Conservation (phyloP, 2,113 vertebrate species). For the Nesogale talazaci region DNA sequence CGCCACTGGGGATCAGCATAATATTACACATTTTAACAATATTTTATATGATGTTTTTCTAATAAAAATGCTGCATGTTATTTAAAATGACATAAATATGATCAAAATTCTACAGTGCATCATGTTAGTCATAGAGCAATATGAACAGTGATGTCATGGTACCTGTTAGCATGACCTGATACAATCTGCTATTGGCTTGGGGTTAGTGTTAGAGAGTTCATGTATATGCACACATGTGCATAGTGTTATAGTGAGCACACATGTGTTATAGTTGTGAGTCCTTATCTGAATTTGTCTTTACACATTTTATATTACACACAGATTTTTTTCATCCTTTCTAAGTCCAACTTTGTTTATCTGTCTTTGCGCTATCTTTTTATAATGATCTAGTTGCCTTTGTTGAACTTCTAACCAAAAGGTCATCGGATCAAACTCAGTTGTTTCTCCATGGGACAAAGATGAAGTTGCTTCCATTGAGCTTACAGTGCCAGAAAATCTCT, state of each 20-base stretch:
- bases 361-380: background rate
- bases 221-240: too few relatives aligned
- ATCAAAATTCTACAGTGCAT: background rate
- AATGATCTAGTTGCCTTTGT: background rate
- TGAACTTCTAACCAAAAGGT: too few relatives aligned
- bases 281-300: background rate
- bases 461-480: too few relatives aligned
- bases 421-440: too few relatives aligned
- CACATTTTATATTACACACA: background rate
- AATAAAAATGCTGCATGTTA: background rate
- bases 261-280: background rate
- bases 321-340: background rate
- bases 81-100: slow-evolving; percentile 13
- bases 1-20: too few relatives aligned
- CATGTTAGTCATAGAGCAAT: background rate
- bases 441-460: too few relatives aligned
- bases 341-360: background rate
- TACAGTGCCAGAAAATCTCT: too few relatives aligned
- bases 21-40: background rate
- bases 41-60: background rate
- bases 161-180: background rate
- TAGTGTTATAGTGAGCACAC: too few relatives aligned
- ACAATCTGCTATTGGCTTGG: background rate
- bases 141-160: background rate
- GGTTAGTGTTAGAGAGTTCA: background rate